Conservation (phyloP, 2,888 invertebrate species). For the Limnephilus rhombicus region DNA sequence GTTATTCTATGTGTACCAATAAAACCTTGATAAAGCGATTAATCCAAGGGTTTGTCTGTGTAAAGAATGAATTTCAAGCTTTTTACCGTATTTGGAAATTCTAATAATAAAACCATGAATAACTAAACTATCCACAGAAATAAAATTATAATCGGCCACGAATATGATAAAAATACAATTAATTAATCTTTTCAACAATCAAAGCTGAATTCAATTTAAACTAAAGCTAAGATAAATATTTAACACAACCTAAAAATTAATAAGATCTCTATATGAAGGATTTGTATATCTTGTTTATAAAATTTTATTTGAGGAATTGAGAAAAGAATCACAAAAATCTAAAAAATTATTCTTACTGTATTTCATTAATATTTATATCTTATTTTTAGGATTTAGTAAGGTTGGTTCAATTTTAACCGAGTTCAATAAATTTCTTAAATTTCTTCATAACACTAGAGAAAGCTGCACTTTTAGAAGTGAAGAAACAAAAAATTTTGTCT, state of each 20-base stretch:
- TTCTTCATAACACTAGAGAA: neutral
- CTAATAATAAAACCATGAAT: neutral
- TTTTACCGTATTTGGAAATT: neutral
- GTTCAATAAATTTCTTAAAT: neutral
- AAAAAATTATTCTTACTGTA: neutral
- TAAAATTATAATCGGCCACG: neutral
- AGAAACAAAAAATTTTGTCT: neutral
- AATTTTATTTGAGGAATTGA: neutral
- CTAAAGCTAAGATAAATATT: slow-evolving; percentile 1
- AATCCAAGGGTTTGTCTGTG: too few species aligned
- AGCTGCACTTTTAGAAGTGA: neutral
- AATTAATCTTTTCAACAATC: neutral
- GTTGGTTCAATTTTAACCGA: neutral
- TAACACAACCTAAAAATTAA: neutral
- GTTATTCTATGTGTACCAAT: neutral
- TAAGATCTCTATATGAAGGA: neutral
- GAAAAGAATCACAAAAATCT: neutral
- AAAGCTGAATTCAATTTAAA: neutral
- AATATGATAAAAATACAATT: neutral
- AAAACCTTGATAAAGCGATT: neutral
- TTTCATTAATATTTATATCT: neutral
- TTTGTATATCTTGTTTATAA: neutral
- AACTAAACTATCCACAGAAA: neutral
- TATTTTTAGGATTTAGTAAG: neutral
- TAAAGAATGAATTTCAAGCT: neutral